These are phyloP conservation scores for Galleria mellonella DNA, from an alignment of 1,140 invertebrate species.

Conservation along the genomic window DNA sequence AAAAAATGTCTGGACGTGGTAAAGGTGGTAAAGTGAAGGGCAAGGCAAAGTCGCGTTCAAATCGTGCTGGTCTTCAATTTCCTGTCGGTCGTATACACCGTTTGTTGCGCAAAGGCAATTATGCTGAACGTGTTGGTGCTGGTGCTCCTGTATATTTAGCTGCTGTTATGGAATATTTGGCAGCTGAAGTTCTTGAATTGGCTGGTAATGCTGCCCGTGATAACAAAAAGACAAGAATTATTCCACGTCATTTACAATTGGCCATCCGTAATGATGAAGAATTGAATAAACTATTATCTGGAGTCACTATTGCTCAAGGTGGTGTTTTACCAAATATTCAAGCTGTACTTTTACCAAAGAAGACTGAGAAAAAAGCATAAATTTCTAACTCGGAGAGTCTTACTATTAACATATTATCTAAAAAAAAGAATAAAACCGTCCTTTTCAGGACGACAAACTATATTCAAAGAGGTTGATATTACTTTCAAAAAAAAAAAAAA, in stretches of 20 bases:
- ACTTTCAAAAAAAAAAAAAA: neutral
- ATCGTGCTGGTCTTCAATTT: constrained; percentile 80
- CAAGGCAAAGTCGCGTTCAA: too few species aligned
- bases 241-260: constrained; percentile 84
- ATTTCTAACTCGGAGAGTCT: constrained; percentile 16
- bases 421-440: constrained; percentile 1
- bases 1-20: too few species aligned
- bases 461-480: neutral
- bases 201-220: constrained; percentile 74
- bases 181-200: constrained; percentile 78
- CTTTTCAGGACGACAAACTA: neutral
- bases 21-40: too few species aligned
- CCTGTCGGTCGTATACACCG: constrained; percentile 79
- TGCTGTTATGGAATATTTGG: constrained; percentile 75
- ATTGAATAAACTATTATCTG: constrained; percentile 83
- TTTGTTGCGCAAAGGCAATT: constrained; percentile 78
- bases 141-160: constrained; percentile 80
- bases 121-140: constrained; percentile 77
- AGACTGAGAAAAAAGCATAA: constrained; percentile 64
- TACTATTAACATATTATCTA: constrained; percentile 4
- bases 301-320: constrained; percentile 86
- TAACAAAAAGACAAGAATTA: constrained; percentile 77
- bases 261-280: constrained; percentile 89
- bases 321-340: constrained; percentile 87
- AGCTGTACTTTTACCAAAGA: constrained; percentile 82